Evolutionary conservation across 1,140 invertebrate genomes (phyloP).

Genomic region (Rhagoletis zephyria): DNA sequence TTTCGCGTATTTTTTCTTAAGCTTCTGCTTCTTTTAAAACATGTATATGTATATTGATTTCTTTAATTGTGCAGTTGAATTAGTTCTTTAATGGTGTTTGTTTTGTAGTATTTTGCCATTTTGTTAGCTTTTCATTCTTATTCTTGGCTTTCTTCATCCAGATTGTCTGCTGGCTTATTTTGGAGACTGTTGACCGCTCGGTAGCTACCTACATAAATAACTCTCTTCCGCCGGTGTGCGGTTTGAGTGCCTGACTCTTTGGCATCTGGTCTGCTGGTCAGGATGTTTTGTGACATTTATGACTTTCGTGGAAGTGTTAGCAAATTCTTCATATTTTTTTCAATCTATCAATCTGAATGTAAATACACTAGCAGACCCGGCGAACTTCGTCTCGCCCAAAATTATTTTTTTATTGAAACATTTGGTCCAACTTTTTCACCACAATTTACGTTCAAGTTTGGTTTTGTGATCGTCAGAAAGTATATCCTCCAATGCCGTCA

Average conservation of each 20-base stretch:
- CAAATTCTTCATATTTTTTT: neutral
- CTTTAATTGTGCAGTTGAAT: slow-evolving; percentile 15
- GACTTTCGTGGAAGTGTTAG: neutral
- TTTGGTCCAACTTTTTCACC: no score
- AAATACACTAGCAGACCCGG: no score
- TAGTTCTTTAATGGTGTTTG: neutral
- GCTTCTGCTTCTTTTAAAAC: neutral
- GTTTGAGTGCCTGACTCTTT: neutral
- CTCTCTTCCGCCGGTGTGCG: neutral
- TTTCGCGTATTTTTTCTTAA: neutral
- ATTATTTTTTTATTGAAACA: no score
- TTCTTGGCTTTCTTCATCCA: neutral
- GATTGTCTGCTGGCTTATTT: neutral
- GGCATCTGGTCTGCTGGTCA: slow-evolving; percentile 4
- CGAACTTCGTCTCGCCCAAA: no score
- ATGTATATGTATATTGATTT: neutral
- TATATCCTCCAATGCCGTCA: no score
- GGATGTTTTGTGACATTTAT: neutral
- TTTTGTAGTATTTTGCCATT: neutral
- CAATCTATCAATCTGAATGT: no score
- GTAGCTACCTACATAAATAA: neutral
- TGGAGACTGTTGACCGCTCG: neutral
- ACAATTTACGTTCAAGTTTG: no score
- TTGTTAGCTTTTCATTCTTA: neutral
- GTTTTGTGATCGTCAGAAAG: no score